Evolutionary conservation across 2,888 invertebrate species (phyloP), one percentile per base, ranked within the genome.

Genomic region (Heliconius hortense): DNA sequence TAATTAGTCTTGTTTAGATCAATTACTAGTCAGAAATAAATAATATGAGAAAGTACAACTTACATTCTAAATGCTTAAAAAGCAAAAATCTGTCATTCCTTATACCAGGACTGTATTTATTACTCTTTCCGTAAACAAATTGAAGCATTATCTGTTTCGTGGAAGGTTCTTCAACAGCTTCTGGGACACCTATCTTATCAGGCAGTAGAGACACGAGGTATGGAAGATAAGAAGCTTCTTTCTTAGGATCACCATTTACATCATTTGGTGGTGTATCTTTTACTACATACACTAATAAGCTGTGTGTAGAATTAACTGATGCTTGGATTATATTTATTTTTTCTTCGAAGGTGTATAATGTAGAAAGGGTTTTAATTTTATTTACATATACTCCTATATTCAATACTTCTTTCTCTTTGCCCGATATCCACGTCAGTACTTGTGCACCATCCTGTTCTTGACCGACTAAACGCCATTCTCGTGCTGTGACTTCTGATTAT

Each of bases 381-480:
- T 95, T 95, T 77, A 94, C 93, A 82, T 96, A 96, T 63, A 95
- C 90, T 0, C 96, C 96, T 78, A 96, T 94, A 76, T 89, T 89
- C 59, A 90, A 84, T 15, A 90, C 85, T 77, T 92, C 90, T 74
- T 85, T 86, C 21, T 79, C 83, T 43, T 84, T 83, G 39, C 84
- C 84, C n/a, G 92, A 90, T 69, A 91, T 89, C 97, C 97, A 97
- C 39, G 96, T 95, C 53, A 97, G 94, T 43, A 97, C 87, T 83
- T 97, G 93, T 0, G 95, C 95, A 4, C 96, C 96, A 87, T 97
- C 96, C 87, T 96, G 96, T 85, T 97, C 97, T 88, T 97, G 97
- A 0, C 97, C 97, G 80, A 97, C 89, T 74, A 97, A 92, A 76
- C 97, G 95, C 97, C 97, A 97, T 93, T 97, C 96, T 80, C 95